Base-by-base conservation (phyloP, 2,113 vertebrate species). In the Azemiops feae region DNA sequence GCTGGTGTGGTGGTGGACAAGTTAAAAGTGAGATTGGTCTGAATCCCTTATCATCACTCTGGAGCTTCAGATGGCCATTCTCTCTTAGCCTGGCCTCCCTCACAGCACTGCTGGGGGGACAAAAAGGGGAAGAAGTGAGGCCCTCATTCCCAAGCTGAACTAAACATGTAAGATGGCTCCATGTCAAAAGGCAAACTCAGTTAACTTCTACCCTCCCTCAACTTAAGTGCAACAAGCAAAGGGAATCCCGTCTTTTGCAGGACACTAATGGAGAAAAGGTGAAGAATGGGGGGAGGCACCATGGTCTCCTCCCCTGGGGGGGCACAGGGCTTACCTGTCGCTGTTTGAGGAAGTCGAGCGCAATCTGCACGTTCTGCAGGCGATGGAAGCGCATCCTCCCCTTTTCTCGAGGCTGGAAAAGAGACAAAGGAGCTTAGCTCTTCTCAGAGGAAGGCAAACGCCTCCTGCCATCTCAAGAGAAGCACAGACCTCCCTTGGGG, bases 331-430 rank as follows among this genome's bases (percentile, higher is more conserved):
- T 97, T 34, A 98, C 98, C 98, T 98, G 98, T 27, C 98, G 95
- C 95, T 98, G 98, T 94, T 98, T 98, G 55, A 98, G 95, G 96
- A 98, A 98, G 95, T 98, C 98, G 94, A 98, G 96, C 18, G 98
- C 98, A 9, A 98, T 98, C 96, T 98, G 98, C 94, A 98, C 98
- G 27, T 98, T 98, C 96, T 98, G 98, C 74, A 98, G 96, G 69
- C 98, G 97, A 92, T 98, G 98, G 93, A 98, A 98, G 23, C 98
- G 98, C 98, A 98, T 98, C 93, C 98, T 94, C 57, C 98, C 98
- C 94, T 98, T 98, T 94, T 98, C 98, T 23, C 98, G 98, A 0
- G 98, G 98, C 98, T 98, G 95, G 86, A 97, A 97, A 94, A 91
- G 27, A 97, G 92, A 88, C 18, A 34, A 0, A 1, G 34, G 9